Conservation (phyloP, 2,888 invertebrate species). For the Melangyna quadrimaculata region DNA sequence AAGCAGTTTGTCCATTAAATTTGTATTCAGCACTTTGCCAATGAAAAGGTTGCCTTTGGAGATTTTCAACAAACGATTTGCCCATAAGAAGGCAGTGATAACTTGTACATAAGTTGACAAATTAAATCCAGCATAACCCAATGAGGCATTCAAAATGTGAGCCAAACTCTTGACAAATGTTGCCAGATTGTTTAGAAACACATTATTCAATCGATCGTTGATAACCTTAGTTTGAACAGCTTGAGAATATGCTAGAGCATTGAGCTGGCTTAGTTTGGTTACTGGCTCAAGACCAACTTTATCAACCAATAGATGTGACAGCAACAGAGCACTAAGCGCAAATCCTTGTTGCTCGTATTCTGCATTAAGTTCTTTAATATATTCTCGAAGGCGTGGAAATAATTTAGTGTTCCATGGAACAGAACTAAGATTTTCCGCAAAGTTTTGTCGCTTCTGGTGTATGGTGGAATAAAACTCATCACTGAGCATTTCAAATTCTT, state of each 20-base stretch:
- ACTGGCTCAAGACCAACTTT: conserved; percentile 72
- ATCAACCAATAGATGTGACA: conserved; percentile 74
- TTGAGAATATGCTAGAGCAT: conserved; percentile 78
- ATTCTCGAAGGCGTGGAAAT: conserved; percentile 78
- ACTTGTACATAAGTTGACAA: conserved; percentile 74
- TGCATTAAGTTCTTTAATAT: conserved; percentile 67
- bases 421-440: conserved; percentile 23
- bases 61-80: conserved; percentile 76
- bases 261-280: conserved; percentile 74
- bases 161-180: conserved; percentile 74
- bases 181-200: conserved; percentile 75
- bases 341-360: conserved; percentile 60
- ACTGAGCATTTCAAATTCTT: conserved; percentile 44
- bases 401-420: conserved; percentile 80
- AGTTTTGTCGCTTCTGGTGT: conserved; percentile 27
- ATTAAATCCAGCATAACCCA: conserved; percentile 73
- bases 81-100: conserved; percentile 77
- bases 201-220: conserved; percentile 77
- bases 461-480: conserved; percentile 41
- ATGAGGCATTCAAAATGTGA: conserved; percentile 69
- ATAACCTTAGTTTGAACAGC: conserved; percentile 74
- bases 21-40: conserved; percentile 81
- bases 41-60: conserved; percentile 76
- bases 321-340: conserved; percentile 75
- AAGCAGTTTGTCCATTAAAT: conserved; percentile 84